These are phyloP conservation scores for Aphelinus certus DNA, from an alignment of 1,140 invertebrate species.

Conservation along the genomic window DNA sequence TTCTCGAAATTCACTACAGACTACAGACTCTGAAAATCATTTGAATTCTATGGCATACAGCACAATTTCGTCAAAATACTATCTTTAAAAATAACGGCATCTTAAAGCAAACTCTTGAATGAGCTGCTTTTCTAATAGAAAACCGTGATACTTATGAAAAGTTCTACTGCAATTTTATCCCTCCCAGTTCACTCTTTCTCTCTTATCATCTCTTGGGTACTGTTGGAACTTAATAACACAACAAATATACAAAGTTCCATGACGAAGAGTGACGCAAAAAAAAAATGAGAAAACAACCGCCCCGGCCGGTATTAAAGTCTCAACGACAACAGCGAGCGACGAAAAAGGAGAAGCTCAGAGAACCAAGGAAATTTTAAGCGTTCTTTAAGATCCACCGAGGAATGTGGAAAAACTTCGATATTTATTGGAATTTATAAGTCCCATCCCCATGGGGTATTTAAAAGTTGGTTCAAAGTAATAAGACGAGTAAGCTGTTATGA, in stretches of 20 bases:
- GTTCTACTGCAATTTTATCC: constrained; percentile 19
- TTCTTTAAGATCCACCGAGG: constrained; percentile 39
- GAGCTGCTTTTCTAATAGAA: constrained; percentile 4
- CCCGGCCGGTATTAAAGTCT: constrained; percentile 17
- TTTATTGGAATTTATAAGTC: constrained; percentile 64
- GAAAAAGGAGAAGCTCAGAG: constrained; percentile 21
- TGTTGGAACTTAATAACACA: constrained; percentile 37
- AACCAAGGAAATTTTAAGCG: constrained; percentile 22
- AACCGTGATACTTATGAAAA: constrained; percentile 26
- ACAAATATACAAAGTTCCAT: constrained; percentile 34
- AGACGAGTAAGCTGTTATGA: constrained; percentile 37
- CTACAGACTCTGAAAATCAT: no score
- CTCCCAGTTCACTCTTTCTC: constrained; percentile 6
- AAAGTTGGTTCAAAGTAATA: constrained; percentile 60
- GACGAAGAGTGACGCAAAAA: constrained; percentile 6
- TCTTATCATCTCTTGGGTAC: constrained; percentile 21
- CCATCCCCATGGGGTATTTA: constrained; percentile 54
- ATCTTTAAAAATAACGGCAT: not conserved
- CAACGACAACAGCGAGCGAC: not conserved
- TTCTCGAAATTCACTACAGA: no score
- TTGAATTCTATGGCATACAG: no score
- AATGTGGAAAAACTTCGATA: constrained; percentile 57
- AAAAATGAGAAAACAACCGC: not conserved
- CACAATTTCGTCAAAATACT: no score
- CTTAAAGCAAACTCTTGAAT: not conserved